Base-by-base conservation (phyloP, 2,113 vertebrate species). In the Ceratotherium simum region DNA sequence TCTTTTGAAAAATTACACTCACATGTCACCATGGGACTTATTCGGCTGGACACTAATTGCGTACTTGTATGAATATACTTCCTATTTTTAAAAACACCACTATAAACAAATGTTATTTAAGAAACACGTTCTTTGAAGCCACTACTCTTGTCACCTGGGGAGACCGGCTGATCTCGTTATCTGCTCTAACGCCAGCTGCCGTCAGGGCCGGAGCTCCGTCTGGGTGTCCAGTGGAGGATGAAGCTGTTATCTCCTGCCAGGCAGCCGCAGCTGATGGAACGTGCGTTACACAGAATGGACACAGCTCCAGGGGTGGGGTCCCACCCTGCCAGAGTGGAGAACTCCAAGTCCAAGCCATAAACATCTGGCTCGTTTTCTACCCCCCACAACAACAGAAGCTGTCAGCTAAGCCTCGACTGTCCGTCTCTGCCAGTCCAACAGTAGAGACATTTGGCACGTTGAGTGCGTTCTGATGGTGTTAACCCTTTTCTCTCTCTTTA, bases 1-100 rank as follows among this genome's bases (percentile, higher is more conserved):
- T 60, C 25, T 78, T 29, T 75, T 79, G 36, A 13, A 82, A 81
- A 67, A 62, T 39, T 42, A 36, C 17, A 51, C 9, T 76, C 54
- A 20, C 23, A 5, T n/a, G 64, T 76, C 95, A 58, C n/a, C 13
- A 62, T 29, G 69, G 75, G 85, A 27, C 42, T 75, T 95, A 46
- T 31, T 33, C 80, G 91, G 81, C 33, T 81, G 86, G 64, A 81
- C 64, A 79, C 76, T 92, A 97, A 96, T 95, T 94, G 75, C 69
- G 80, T 39, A 64, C 73, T 90, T 54, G 23, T 83, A 54, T 64
- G 80, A 92, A 79, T 82, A 51, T 29, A 86, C 90, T 72, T 83
- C 13, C 72, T 60, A 8, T 85, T 81, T 65, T 80, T 58, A 91
- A 85, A 83, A 97, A 82, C 31, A 13, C n/a, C 54, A 39, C 73